Evolutionary conservation across 1,140 invertebrate species (phyloP).

Genomic region (Sesamia nonagrioides): DNA sequence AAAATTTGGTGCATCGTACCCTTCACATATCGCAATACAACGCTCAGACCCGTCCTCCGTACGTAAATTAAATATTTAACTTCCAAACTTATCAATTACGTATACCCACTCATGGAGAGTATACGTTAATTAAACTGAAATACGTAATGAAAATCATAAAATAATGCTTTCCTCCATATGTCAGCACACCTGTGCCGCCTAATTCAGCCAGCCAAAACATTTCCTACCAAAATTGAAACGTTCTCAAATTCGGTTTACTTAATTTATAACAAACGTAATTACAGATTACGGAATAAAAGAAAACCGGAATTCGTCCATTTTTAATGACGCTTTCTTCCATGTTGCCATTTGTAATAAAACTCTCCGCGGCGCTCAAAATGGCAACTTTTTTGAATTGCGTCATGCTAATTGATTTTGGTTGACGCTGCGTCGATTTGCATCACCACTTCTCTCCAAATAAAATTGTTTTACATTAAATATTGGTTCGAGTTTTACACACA

Average conservation of each 20-base stretch:
- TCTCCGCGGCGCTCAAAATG: constrained; percentile 19
- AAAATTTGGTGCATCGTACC: too few species aligned
- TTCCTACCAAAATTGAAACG: constrained; percentile 22
- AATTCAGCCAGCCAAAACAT: constrained; percentile 22
- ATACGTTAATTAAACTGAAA: neutral
- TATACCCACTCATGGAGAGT: too few species aligned
- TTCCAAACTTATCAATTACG: neutral
- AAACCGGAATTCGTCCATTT: constrained; percentile 21
- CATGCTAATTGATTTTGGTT: constrained; percentile 28
- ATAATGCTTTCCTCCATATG: neutral
- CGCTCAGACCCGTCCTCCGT: too few species aligned
- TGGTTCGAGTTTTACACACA: too few species aligned
- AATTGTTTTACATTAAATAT: constrained; percentile 13
- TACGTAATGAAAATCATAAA: neutral
- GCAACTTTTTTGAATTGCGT: constrained; percentile 32
- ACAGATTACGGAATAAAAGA: constrained; percentile 29
- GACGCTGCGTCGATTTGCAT: constrained; percentile 28
- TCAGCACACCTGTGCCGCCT: constrained; percentile 19
- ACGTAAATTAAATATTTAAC: neutral
- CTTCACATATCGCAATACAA: too few species aligned
- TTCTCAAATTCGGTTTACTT: constrained; percentile 14
- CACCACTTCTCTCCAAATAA: neutral
- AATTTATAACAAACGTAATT: constrained; percentile 40
- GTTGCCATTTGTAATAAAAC: constrained; percentile 44
- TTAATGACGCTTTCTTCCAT: constrained; percentile 18